Evolutionary conservation across 2,888 invertebrate genomes (phyloP).

Genomic region (Metellina segmentata): DNA sequence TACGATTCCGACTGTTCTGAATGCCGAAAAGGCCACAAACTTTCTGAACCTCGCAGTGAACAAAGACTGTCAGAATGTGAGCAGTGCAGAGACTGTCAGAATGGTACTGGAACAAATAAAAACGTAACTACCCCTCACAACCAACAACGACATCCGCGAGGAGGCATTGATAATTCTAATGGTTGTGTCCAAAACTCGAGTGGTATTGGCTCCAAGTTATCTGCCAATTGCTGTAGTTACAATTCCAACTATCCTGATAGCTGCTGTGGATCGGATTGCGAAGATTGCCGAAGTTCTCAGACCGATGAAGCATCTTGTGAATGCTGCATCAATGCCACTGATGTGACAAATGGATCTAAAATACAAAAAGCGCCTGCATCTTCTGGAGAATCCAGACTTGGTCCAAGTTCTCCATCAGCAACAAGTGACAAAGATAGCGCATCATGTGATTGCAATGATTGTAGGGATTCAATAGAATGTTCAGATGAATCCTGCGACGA

Average conservation of each 20-base stretch:
- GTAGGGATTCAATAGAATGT: slow-evolving; percentile 10
- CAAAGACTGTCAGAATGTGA: neutral
- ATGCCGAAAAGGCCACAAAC: neutral
- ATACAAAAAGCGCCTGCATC: neutral
- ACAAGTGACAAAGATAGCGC: neutral
- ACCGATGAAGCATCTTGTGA: neutral
- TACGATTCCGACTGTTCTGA: slow-evolving; percentile 20
- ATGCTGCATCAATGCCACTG: neutral
- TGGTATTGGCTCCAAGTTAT: neutral
- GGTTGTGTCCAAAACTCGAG: neutral
- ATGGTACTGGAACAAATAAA: neutral
- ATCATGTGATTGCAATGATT: slow-evolving; percentile 53
- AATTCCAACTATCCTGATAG: neutral
- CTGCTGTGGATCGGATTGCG: neutral
- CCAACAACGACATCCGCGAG: too few relatives aligned
- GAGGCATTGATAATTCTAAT: neutral
- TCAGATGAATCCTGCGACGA: slow-evolving; percentile 64
- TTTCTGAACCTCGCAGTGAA: neutral
- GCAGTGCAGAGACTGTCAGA: neutral
- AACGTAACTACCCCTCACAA: neutral
- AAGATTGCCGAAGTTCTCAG: neutral
- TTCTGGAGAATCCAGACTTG: neutral
- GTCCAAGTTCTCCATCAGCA: neutral
- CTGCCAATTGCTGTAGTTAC: neutral
- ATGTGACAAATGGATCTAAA: neutral